phyloP scores from a whole-genome alignment of 2,797 vertebrate species.

The Microhierax caerulescens region DNA sequence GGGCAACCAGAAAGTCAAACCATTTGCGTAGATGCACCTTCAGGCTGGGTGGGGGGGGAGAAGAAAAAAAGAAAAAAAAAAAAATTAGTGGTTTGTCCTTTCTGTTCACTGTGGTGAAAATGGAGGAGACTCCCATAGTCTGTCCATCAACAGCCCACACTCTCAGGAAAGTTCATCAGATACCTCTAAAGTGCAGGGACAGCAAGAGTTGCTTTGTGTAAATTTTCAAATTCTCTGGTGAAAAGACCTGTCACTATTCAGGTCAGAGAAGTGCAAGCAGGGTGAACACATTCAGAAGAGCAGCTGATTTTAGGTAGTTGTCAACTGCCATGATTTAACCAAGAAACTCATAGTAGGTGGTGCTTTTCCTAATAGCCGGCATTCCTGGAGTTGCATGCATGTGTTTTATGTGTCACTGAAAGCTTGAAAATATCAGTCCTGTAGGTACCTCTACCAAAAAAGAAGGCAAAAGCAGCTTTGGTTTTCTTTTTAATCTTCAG shows the following conservation, averaged over 20 bases:
- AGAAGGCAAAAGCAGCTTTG: not conserved
- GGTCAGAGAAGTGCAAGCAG: not conserved
- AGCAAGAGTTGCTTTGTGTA: not conserved
- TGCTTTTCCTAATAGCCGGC: fast-evolving
- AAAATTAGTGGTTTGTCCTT: not conserved
- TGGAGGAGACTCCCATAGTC: not conserved
- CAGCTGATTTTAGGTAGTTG: not conserved
- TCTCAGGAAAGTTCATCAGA: not conserved
- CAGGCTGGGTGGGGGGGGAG: not conserved
- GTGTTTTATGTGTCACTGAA: not conserved
- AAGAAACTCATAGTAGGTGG: not conserved
- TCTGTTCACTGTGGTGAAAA: not conserved
- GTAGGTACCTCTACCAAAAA: not conserved
- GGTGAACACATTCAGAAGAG: not conserved
- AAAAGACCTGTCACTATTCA: not conserved
- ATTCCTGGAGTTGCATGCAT: not conserved
- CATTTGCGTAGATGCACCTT: not conserved
- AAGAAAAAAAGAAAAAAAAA: not conserved
- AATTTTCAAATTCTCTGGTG: not conserved
- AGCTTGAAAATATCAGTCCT: not conserved
- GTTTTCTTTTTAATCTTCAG: not conserved
- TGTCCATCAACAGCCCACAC: not conserved
- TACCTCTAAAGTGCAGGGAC: not conserved
- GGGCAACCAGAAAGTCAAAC: not conserved
- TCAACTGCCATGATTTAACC: not conserved